Conservation (phyloP, 2,888 invertebrate genomes). For the Strigamia transsilvanica region DNA sequence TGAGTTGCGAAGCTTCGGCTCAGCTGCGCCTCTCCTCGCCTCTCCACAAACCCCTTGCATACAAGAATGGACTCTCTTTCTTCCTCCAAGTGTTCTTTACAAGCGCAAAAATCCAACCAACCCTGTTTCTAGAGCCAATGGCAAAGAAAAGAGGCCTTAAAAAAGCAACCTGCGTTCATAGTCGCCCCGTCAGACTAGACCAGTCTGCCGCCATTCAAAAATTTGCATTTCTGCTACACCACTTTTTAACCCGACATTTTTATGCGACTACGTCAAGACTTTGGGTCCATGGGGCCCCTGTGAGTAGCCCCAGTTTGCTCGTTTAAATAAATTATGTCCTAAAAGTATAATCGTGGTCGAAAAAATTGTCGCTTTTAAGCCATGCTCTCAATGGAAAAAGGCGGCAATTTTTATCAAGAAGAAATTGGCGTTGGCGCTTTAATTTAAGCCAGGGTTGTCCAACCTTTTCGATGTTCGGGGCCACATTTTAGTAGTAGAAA, state of each 20-base stretch:
- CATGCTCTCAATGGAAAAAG: no score
- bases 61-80: slow-evolving; percentile 38
- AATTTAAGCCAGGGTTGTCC: no score
- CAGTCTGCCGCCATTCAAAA: neutral
- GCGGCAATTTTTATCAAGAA: no score
- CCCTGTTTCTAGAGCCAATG: slow-evolving; percentile 25
- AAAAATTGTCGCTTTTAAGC: no score
- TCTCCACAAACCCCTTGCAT: slow-evolving; percentile 1
- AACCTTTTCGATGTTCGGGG: no score
- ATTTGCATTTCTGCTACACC: neutral
- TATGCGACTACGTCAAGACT: no score
- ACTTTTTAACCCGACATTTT: slow-evolving; percentile 28
- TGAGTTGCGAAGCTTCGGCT: neutral
- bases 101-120: slow-evolving; percentile 26
- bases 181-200: slow-evolving; percentile 14
- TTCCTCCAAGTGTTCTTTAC: slow-evolving; percentile 39
- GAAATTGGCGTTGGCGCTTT: no score
- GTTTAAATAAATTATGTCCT: no score
- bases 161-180: slow-evolving; percentile 16
- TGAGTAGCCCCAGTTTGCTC: no score
- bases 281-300: no score
- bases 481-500: no score
- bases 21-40: neutral
- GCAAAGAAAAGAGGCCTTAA: slow-evolving; percentile 26
- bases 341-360: no score